Conservation (phyloP, 2,888 invertebrate species). For the Cantharis lateralis region DNA sequence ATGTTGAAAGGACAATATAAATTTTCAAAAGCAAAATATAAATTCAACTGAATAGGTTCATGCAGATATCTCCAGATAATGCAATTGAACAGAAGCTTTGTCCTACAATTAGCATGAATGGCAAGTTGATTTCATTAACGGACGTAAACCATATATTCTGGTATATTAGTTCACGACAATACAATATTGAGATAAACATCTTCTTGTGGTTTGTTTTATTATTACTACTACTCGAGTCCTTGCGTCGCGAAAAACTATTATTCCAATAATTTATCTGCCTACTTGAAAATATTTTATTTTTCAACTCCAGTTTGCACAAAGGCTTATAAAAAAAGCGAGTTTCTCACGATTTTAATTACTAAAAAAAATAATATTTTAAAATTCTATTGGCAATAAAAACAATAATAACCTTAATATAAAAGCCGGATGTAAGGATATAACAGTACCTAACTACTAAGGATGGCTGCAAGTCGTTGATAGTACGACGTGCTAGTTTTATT, state of each 20-base stretch:
- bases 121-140: constrained; percentile 10
- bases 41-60: constrained; percentile 8
- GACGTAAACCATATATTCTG: not conserved
- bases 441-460: constrained; percentile 10
- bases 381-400: not conserved
- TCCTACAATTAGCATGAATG: constrained; percentile 16
- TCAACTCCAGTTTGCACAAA: not conserved
- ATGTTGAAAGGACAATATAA: not conserved
- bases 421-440: not conserved
- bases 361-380: not conserved
- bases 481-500: constrained; percentile 11
- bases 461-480: constrained; percentile 20
- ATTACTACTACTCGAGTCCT: not conserved
- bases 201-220: not conserved
- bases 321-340: not conserved
- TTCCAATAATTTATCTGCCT: not conserved
- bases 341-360: not conserved
- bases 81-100: constrained; percentile 20
- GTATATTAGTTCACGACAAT: not conserved
- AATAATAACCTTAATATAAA: not conserved
- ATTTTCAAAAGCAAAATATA: constrained; percentile 4
- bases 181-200: not conserved
- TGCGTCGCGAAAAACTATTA: not conserved
- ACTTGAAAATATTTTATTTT: not conserved
- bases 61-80: constrained; percentile 15